Conservation (phyloP, 2,888 invertebrate species). For the Eulithis prunata region DNA sequence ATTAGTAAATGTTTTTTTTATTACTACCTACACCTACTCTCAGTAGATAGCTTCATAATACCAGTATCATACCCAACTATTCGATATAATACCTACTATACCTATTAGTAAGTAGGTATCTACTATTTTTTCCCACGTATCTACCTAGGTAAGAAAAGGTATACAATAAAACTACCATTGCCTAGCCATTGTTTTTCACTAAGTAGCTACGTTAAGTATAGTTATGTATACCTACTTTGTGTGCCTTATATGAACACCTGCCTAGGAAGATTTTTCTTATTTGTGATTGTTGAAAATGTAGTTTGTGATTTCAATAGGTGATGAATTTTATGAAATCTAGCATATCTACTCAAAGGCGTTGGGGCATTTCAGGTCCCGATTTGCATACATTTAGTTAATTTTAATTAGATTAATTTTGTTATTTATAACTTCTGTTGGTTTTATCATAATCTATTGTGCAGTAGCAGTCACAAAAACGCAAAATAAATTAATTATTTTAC, state of each 20-base stretch:
- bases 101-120: background rate
- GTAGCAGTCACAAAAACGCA: too few species aligned
- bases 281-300: background rate
- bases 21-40: too few species aligned
- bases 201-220: background rate
- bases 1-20: too few species aligned
- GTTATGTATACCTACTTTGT: background rate
- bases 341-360: too few species aligned
- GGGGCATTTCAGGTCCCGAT: too few species aligned
- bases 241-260: conserved; percentile 16
- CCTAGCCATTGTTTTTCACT: conserved; percentile 5
- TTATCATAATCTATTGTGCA: too few species aligned
- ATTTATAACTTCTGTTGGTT: too few species aligned
- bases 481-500: too few species aligned
- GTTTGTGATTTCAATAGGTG: too few species aligned
- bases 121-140: conserved; percentile 21
- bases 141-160: conserved; percentile 14
- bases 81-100: conserved; percentile 11
- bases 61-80: conserved; percentile 9
- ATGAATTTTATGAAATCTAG: too few species aligned
- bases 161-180: conserved; percentile 22
- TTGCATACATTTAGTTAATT: too few species aligned
- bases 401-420: too few species aligned
- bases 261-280: conserved; percentile 4
- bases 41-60: background rate